phyloP scores from a whole-genome alignment of 2,797 vertebrate species.

The Australoheros facetus region DNA sequence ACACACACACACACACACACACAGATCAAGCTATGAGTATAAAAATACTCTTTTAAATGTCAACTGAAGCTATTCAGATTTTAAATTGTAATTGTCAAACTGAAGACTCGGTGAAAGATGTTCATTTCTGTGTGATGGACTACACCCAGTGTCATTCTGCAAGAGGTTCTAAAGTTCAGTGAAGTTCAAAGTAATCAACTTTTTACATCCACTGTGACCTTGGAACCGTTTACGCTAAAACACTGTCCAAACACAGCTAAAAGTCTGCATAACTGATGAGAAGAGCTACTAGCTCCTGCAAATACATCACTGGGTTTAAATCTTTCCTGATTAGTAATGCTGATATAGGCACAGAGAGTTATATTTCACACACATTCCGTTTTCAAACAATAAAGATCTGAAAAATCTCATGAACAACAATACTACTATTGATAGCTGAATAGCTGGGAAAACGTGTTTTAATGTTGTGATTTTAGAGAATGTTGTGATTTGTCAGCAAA shows the following conservation, averaged over 20 bases:
- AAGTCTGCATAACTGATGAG: background rate
- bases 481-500: constrained; percentile 19
- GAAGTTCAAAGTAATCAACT: background rate
- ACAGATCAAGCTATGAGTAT: background rate
- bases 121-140: background rate
- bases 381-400: background rate
- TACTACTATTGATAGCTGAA: background rate
- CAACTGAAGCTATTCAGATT: background rate
- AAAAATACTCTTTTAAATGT: background rate
- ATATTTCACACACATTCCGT: fast-evolving
- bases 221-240: background rate
- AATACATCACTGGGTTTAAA: constrained; percentile 3
- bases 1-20: background rate
- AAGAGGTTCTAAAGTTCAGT: background rate
- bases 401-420: background rate
- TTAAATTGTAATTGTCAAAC: background rate
- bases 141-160: background rate
- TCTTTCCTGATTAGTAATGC: background rate
- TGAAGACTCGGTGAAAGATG: background rate
- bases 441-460: background rate
- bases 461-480: background rate
- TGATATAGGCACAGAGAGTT: background rate
- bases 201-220: background rate
- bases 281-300: constrained; percentile 8
- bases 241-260: background rate